Percentiles rank a stretch among this genome's conserved stretches.
phyloP scores from a whole-genome alignment of 1,140 invertebrate species.

The Telenomus remus region DNA sequence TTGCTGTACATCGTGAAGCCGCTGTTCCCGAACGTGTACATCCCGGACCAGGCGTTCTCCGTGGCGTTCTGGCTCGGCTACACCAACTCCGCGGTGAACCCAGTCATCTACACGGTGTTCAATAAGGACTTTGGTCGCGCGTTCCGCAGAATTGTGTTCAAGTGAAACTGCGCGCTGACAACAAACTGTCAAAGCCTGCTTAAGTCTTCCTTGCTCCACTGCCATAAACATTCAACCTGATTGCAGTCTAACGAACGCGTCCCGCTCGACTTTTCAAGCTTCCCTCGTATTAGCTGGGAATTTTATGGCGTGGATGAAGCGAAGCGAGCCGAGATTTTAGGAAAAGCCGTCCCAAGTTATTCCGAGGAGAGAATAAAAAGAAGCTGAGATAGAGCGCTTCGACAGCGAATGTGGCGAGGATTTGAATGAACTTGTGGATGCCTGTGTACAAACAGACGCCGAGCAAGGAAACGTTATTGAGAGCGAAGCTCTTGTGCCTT shows the following conservation, averaged over 20 bases:
- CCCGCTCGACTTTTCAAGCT: slow-evolving; percentile 23
- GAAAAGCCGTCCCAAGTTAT: slow-evolving; percentile 53
- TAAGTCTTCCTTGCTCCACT: slow-evolving; percentile 53
- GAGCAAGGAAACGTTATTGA: slow-evolving; percentile 30
- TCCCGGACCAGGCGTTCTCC: slow-evolving; percentile 90
- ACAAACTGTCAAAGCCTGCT: slow-evolving; percentile 33
- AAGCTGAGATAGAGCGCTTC: slow-evolving; percentile 14
- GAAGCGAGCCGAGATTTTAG: slow-evolving; percentile 39
- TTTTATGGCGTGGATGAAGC: slow-evolving; percentile 56
- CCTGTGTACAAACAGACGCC: slow-evolving; percentile 45
- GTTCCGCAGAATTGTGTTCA: slow-evolving; percentile 95
- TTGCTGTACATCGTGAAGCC: slow-evolving; percentile 93
- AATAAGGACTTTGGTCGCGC: slow-evolving; percentile 98
- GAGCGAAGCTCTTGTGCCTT: slow-evolving; percentile 58
- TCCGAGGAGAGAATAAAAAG: slow-evolving; percentile 13
- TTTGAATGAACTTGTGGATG: slow-evolving; percentile 46
- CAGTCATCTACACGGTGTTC: slow-evolving; percentile 98
- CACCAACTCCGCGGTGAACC: slow-evolving; percentile 98
- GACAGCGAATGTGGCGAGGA: slow-evolving; percentile 31
- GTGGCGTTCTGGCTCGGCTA: slow-evolving; percentile 99
- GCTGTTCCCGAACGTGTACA: slow-evolving; percentile 84
- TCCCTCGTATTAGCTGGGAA: slow-evolving; percentile 31
- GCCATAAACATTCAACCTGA: slow-evolving; percentile 47
- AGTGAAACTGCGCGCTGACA: slow-evolving; percentile 78
- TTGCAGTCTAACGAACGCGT: too few relatives aligned